Conservation (phyloP, 1,140 invertebrate genomes). For the Ladona fulva region DNA sequence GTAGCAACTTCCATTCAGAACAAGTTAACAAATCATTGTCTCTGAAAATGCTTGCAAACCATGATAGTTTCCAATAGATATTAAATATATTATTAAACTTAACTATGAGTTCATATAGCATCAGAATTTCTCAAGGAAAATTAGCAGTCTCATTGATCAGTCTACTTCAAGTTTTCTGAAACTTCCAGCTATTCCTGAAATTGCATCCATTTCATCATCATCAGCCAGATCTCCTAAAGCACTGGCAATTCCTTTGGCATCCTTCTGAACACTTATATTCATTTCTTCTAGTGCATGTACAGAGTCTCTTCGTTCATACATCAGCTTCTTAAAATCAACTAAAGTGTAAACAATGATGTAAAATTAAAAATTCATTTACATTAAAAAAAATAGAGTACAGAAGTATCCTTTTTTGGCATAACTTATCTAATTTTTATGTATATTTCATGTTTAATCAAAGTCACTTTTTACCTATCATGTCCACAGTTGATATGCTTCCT, state of each 20-base stretch:
- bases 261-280: slow-evolving; percentile 31
- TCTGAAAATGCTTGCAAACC: too few relatives aligned
- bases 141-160: slow-evolving; percentile 34
- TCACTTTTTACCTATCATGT: slow-evolving; percentile 52
- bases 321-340: slow-evolving; percentile 35
- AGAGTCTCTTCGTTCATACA: slow-evolving; percentile 28
- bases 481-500: slow-evolving; percentile 60
- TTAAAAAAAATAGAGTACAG: not conserved
- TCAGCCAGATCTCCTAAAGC: slow-evolving; percentile 31
- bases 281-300: slow-evolving; percentile 35
- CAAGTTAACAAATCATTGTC: too few relatives aligned
- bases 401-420: not conserved
- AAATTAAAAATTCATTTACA: not conserved
- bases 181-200: slow-evolving; percentile 50
- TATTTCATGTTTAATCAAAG: not conserved
- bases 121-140: not conserved
- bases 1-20: too few relatives aligned
- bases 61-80: too few relatives aligned
- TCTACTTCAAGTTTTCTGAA: slow-evolving; percentile 76
- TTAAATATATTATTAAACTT: too few relatives aligned
- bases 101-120: not conserved
- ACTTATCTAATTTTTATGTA: too few relatives aligned
- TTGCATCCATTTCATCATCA: slow-evolving; percentile 25
- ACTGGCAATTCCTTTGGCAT: slow-evolving; percentile 29
- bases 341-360: not conserved